Evolutionary conservation across 1,140 invertebrate species (phyloP), one percentile per base, ranked within the genome.

Genomic region (Aphis gossypii): DNA sequence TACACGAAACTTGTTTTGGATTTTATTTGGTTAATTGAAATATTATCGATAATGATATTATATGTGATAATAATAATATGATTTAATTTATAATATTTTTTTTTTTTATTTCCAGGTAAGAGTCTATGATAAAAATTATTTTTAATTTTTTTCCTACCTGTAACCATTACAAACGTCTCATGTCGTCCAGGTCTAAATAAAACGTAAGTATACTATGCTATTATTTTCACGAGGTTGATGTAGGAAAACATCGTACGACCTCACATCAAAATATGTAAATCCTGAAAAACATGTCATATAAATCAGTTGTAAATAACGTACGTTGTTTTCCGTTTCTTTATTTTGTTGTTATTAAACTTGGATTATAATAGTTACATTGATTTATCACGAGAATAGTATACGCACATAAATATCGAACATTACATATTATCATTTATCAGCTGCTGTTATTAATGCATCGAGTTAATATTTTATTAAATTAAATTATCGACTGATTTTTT

Each of bases 101-200:
- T 46, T 91, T 90, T 38, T 11, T 0, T 41, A 41, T 91, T 83
- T 92, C 35, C 76, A 92, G 91, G 91, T 92, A 92, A 92, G 46
- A 92, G 11, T 76, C 41, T 20, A 21, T 46, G 46, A 44, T 20
- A 46, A n/a, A 82, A n/a, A 41, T 23, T 90, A 23, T 56, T 41
- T 83, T 30, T 23, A 18, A 76, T n/a, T 76, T 11, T 11, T 76
- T 51, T 87, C 30, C 56, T 1, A 20, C 0, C 56, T 41, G 30
- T 46, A n/a, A 89, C 88, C 23, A 56, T 9, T 41, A 35, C 7
- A 86, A 7, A 35, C 30, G 48, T 41, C 25, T 8, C 11, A 38
- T 38, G 0, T 23, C 8, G 51, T 89, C 21, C 51, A 38, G 88
- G 30, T 25, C 21, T 51, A 38, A 20, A 41, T n/a, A 35, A 89